Percentiles rank a stretch among this genome's conserved stretches.
These are phyloP conservation scores for Caenorhabditis briggsae DNA, from an alignment of 1,140 invertebrate genomes.

Conservation along the genomic window DNA sequence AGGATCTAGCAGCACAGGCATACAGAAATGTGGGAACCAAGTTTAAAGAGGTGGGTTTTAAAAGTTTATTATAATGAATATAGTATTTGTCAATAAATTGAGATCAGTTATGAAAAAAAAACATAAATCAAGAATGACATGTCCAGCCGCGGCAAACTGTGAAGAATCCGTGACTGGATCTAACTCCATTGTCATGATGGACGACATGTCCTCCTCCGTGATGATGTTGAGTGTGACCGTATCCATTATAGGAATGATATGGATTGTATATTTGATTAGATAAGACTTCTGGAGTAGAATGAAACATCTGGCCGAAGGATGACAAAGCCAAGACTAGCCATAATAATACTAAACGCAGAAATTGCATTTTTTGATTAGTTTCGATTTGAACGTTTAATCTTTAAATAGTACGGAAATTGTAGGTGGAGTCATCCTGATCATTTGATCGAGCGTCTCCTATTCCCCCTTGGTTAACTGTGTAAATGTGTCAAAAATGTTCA, in stretches of 20 bases:
- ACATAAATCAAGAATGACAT: not conserved
- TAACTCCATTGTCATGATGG: constrained; percentile 21
- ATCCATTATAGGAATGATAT: constrained; percentile 19
- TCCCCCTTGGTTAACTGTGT: no score
- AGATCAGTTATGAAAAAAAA: not conserved
- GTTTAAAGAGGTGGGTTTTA: constrained; percentile 64
- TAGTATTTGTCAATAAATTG: not conserved
- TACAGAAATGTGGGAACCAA: constrained; percentile 52
- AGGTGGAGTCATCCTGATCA: constrained; percentile 4
- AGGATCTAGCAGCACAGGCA: constrained; percentile 8
- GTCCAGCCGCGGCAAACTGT: constrained; percentile 31
- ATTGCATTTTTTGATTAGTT: constrained; percentile 8
- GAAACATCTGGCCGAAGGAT: constrained; percentile 1
- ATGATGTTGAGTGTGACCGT: constrained; percentile 25
- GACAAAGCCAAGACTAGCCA: not conserved
- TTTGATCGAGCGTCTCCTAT: no score
- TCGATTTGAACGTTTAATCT: not conserved
- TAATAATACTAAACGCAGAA: not conserved
- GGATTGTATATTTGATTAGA: constrained; percentile 42
- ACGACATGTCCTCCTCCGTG: constrained; percentile 20
- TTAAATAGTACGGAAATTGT: not conserved
- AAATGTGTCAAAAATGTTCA: not conserved
- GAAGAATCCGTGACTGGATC: constrained; percentile 25
- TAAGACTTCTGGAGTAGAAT: constrained; percentile 26
- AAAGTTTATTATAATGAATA: not conserved